Base-by-base conservation (phyloP, 2,113 vertebrate species). In the Struthidea cinerea region DNA sequence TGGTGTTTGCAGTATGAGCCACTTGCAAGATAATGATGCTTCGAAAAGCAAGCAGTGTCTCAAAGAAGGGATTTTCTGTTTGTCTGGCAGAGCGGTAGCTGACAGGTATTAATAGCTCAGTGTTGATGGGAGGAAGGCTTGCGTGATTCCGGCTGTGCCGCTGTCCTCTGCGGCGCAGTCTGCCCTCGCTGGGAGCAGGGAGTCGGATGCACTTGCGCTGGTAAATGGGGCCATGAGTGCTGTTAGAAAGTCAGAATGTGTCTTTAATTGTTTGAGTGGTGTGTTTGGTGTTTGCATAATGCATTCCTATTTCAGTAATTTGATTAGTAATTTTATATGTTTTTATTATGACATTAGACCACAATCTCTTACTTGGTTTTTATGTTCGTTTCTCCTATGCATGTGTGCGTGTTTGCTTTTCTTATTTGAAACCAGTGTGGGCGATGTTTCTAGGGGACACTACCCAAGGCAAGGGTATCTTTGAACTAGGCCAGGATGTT, bases 401-500 rank as follows among this genome's bases (percentile, higher is more conserved):
- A 1, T 68, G 5, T 41, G 20, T 30, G 28, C 35, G 46, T 11
- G 1, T 69, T 91, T 55, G 65, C 22, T 67, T 71, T 85, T 64
- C 56, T 46, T 33, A 19, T 68, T 64, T 79, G 89, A 68, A 83
- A n/a, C 23, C 15, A 67, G 46, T 9, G 39, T 70, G 64, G 53
- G 81, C 1, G 56, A 71, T 6, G 9, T 83, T 90, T 78, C 57
- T n/a, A 57, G 86, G 73, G 84, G 83, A 77, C 1, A 4, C 42
- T 92, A 74, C 83, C 50, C 35, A 74, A 81, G 84, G 84, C 70
- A 22, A 87, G 47, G 68, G 91, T 93, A 61, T 94, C 89, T 92
- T 94, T 98, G 97, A 99, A 98, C 94, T 97, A 98, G 98, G 97
- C 87, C 98, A 96, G 97, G 98, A 98, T 98, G 98, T 98, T 98